phyloP scores from a whole-genome alignment of 2,888 invertebrate species.

The Stegana nigrithorax region DNA sequence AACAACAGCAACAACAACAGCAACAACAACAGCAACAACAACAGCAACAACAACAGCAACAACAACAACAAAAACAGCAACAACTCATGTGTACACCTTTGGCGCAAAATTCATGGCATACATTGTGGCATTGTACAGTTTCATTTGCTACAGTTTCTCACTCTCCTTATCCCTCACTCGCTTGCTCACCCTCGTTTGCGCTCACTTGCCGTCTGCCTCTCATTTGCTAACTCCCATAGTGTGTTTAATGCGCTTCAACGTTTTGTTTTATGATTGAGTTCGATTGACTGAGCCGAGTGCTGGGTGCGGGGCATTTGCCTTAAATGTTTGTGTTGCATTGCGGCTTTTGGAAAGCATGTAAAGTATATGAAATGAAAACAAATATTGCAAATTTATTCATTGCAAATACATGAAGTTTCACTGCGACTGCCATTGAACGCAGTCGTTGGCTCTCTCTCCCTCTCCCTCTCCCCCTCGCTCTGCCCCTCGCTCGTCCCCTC shows the following conservation, averaged over 20 bases:
- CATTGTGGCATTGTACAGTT: too few relatives aligned
- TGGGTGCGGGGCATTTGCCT: background rate
- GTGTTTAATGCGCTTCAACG: too few relatives aligned
- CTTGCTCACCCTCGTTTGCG: background rate
- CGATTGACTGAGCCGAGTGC: slow-evolving; percentile 3
- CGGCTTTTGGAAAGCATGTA: background rate
- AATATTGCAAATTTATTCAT: slow-evolving; percentile 57
- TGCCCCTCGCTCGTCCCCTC: slow-evolving; percentile 28
- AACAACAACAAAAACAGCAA: too few relatives aligned
- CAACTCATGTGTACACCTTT: too few relatives aligned
- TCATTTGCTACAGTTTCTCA: too few relatives aligned
- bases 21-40: background rate
- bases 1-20: background rate
- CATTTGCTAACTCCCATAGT: too few relatives aligned
- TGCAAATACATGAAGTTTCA: slow-evolving; percentile 32
- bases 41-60: too few relatives aligned
- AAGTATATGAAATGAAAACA: slow-evolving; percentile 55
- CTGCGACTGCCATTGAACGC: slow-evolving; percentile 15
- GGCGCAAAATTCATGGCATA: too few relatives aligned
- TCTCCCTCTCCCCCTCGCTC: slow-evolving; percentile 26
- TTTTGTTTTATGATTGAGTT: slow-evolving; percentile 4
- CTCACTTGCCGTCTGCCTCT: background rate
- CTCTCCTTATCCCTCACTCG: background rate
- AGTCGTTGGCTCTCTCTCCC: slow-evolving; percentile 22
- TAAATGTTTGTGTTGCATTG: too few relatives aligned